Percentiles rank a stretch among this genome's conserved stretches.
phyloP scores from a whole-genome alignment of 2,888 invertebrate genomes.

The Acleris emargana region DNA sequence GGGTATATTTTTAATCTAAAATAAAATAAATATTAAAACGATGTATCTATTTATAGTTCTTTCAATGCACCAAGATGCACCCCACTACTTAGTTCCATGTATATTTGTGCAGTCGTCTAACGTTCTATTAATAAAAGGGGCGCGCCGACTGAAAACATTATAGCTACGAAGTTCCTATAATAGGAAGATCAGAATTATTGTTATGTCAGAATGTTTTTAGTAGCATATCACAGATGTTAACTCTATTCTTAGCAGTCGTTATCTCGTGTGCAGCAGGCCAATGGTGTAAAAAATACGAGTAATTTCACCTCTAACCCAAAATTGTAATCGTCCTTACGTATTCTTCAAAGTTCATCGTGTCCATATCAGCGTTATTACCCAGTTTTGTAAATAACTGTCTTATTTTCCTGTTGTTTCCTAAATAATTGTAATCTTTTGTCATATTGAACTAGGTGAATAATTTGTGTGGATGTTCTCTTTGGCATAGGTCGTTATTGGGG shows the following conservation, averaged over 20 bases:
- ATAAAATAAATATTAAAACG: neutral
- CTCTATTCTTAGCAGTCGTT: too few species aligned
- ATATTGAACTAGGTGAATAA: constrained; percentile 22
- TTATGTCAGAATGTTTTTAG: too few species aligned
- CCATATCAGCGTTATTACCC: constrained; percentile 11
- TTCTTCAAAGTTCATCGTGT: constrained; percentile 30
- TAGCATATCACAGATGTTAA: too few species aligned
- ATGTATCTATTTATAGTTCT: neutral
- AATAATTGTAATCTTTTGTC: constrained; percentile 23
- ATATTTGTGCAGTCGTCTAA: neutral
- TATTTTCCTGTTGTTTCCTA: constrained; percentile 19
- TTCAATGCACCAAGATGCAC: too few species aligned
- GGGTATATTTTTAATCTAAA: neutral
- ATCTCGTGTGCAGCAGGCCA: too few species aligned
- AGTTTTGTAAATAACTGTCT: constrained; percentile 30
- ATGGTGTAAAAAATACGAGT: too few species aligned
- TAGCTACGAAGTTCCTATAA: too few species aligned
- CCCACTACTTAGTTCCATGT: neutral
- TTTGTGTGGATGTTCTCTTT: constrained; percentile 50
- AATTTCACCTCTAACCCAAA: neutral
- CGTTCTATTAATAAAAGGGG: neutral
- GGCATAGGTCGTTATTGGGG: constrained; percentile 79
- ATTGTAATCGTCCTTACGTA: neutral
- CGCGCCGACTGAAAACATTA: too few species aligned
- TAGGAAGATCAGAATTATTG: too few species aligned